These are phyloP conservation scores for Camponotus fellah DNA, from an alignment of 2,888 invertebrate genomes.

Conservation along the genomic window DNA sequence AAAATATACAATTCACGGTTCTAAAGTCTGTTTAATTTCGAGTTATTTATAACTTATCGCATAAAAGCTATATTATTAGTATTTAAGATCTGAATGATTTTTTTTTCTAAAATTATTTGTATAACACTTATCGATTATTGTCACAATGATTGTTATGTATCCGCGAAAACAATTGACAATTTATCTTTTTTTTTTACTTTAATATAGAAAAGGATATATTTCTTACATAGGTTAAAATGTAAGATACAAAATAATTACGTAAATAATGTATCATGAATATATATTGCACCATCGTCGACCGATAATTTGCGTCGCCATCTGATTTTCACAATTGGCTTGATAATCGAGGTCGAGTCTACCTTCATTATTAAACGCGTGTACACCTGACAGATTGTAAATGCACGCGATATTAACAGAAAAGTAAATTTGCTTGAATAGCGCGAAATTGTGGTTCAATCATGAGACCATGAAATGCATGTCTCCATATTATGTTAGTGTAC, in stretches of 20 bases:
- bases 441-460: constrained; percentile 11
- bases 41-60: background rate
- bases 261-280: constrained; percentile 6
- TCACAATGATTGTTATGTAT: constrained; percentile 11
- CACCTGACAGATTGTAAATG: background rate
- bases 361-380: constrained; percentile 38
- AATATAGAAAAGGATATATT: background rate
- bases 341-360: constrained; percentile 16
- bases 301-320: constrained; percentile 16
- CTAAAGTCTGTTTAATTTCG: background rate
- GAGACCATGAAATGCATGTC: constrained; percentile 4
- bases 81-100: constrained; percentile 13
- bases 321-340: constrained; percentile 16
- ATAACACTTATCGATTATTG: constrained; percentile 4
- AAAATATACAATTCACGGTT: background rate
- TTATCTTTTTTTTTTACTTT: background rate
- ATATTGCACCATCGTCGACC: background rate
- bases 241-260: background rate
- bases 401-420: constrained; percentile 28
- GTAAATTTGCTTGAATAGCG: constrained; percentile 7
- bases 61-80: constrained; percentile 24
- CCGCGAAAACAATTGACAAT: constrained; percentile 13
- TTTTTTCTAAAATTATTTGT: background rate
- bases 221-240: background rate
- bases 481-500: no score